phyloP scores from a whole-genome alignment of 2,113 vertebrate species.

The Merops nubicus region DNA sequence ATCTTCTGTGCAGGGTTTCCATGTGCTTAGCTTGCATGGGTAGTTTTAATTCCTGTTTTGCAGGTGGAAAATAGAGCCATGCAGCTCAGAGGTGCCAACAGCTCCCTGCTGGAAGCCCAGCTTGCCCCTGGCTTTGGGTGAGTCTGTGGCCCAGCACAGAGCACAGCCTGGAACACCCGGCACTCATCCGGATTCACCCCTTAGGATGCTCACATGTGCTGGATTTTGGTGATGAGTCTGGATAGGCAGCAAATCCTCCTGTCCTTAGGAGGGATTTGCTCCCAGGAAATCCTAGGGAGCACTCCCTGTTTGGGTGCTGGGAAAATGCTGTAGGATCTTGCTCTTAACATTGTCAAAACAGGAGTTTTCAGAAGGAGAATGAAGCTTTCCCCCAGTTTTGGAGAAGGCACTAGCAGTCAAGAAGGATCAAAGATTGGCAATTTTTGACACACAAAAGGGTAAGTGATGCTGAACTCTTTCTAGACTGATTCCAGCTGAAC shows the following conservation, averaged over 20 bases:
- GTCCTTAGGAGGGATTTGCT: too few relatives aligned
- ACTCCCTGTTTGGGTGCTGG: not conserved
- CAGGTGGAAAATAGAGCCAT: not conserved
- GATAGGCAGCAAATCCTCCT: not conserved
- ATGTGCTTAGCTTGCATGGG: not conserved
- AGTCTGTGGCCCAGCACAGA: not conserved
- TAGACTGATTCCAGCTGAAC: not conserved
- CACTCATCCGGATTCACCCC: not conserved
- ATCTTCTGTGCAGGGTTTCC: not conserved
- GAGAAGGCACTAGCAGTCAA: not conserved
- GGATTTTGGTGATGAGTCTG: not conserved
- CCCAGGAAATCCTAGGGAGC: too few relatives aligned
- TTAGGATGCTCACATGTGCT: not conserved
- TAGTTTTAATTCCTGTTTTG: not conserved
- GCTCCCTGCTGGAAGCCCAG: not conserved
- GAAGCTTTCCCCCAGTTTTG: not conserved
- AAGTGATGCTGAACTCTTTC: constrained; percentile 12
- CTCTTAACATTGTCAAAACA: not conserved
- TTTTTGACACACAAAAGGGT: constrained; percentile 6
- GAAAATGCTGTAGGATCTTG: not conserved
- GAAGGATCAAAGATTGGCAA: not conserved
- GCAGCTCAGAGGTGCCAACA: not conserved
- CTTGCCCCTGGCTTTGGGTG: not conserved
- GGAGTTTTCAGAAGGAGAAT: not conserved
- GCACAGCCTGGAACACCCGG: not conserved